phyloP scores from a whole-genome alignment of 1,140 invertebrate genomes.

The Gryllus bimaculatus region DNA sequence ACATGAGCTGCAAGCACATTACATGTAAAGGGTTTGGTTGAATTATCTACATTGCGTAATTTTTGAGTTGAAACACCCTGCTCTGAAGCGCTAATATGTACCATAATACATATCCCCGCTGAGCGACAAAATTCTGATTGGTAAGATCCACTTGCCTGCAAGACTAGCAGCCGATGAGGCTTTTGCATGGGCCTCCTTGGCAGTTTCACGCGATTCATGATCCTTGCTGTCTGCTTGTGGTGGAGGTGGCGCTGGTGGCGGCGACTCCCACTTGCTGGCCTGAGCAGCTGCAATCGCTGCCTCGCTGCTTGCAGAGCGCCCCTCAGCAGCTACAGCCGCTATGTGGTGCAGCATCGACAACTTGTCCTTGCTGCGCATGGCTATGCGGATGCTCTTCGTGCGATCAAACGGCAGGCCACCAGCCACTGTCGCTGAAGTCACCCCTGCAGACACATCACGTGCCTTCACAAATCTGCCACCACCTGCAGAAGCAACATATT shows the following conservation, averaged over 20 bases:
- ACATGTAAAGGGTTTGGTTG: no score
- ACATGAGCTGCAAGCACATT: no score
- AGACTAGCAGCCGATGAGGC: not conserved
- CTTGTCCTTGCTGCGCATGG: conserved; percentile 50
- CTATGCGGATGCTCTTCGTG: conserved; percentile 51
- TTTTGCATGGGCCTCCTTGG: conserved; percentile 29
- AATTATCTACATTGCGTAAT: no score
- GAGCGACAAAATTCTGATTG: conserved; percentile 18
- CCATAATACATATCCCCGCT: no score
- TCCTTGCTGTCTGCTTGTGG: conserved; percentile 6
- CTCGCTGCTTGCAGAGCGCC: conserved; percentile 29
- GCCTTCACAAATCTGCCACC: no score
- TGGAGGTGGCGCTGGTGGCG: conserved; percentile 2
- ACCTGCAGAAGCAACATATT: no score
- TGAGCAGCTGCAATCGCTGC: conserved; percentile 15
- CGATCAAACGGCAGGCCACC: conserved; percentile 30
- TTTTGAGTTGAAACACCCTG: no score
- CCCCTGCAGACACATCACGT: no score
- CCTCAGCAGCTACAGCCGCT: no score
- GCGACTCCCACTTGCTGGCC: conserved; percentile 28
- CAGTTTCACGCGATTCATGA: conserved; percentile 29
- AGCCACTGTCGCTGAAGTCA: no score
- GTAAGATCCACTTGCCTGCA: conserved; percentile 25
- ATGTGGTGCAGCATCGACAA: not conserved
- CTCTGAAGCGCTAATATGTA: no score